A percentile compares a stretch with the other conserved stretches of the same genome.
These are phyloP conservation scores for Eulithis prunata DNA, from an alignment of 2,888 invertebrate genomes.

Conservation along the genomic window DNA sequence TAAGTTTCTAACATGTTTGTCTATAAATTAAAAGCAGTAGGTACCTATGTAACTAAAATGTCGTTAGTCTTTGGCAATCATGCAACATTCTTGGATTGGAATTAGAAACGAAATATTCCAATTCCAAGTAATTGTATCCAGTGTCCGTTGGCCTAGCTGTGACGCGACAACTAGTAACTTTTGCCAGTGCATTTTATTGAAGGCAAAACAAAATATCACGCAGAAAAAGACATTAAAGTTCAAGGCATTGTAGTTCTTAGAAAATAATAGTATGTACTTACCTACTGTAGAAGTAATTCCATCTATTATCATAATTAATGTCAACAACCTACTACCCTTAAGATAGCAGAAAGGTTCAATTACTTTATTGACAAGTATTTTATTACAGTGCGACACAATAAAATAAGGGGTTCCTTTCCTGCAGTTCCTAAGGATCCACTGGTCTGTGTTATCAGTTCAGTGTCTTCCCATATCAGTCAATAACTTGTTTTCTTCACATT, in stretches of 20 bases:
- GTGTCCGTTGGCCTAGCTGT: not conserved
- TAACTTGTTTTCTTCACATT: slow-evolving; percentile 26
- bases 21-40: slow-evolving; percentile 2
- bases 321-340: no score
- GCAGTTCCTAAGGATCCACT: slow-evolving; percentile 14
- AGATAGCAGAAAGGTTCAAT: no score
- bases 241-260: no score
- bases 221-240: no score
- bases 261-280: no score
- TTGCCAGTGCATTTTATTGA: not conserved
- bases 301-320: no score
- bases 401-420: not conserved
- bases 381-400: no score
- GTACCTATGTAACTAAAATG: not conserved
- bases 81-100: slow-evolving; percentile 31
- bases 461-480: slow-evolving; percentile 32
- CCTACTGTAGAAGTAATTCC: no score
- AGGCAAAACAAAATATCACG: no score
- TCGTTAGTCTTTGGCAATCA: slow-evolving; percentile 5
- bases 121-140: slow-evolving; percentile 3
- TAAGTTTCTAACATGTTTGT: not conserved
- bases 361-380: no score
- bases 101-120: slow-evolving; percentile 10
- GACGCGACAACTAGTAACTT: not conserved
- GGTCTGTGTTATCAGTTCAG: slow-evolving; percentile 24